Evolutionary conservation across 2,888 invertebrate species (phyloP).

Genomic region (Limnephilus rhombicus): DNA sequence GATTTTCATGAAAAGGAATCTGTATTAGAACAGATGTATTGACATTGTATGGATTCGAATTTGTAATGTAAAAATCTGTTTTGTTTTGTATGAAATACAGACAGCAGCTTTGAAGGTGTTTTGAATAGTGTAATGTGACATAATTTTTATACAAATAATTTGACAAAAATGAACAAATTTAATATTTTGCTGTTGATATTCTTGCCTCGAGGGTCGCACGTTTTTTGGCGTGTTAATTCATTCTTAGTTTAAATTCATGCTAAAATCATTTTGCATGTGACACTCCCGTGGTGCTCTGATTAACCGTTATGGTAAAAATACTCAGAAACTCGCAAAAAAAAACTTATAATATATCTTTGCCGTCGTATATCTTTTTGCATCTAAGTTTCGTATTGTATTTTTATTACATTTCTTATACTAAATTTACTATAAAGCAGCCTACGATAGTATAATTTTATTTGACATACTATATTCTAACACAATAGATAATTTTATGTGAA

Average conservation of each 20-base stretch:
- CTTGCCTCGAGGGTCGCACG: background rate
- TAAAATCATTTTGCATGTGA: background rate
- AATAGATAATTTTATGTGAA: background rate
- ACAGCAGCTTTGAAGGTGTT: constrained; percentile 2
- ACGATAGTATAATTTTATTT: background rate
- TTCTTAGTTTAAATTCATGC: background rate
- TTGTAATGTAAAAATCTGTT: background rate
- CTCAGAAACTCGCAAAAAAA: constrained; percentile 27
- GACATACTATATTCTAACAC: background rate
- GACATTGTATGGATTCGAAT: background rate
- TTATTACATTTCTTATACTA: background rate
- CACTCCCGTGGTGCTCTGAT: background rate
- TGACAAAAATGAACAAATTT: background rate
- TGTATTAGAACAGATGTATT: background rate
- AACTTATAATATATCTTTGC: background rate
- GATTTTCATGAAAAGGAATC: background rate
- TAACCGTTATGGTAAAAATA: constrained; percentile 21
- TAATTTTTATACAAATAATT: background rate
- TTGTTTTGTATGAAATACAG: background rate
- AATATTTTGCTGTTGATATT: background rate
- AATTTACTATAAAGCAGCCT: background rate
- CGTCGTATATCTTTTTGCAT: background rate
- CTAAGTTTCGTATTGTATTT: background rate
- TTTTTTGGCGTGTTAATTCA: background rate
- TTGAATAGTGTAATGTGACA: constrained; percentile 10